Conservation (phyloP, 2,113 vertebrate species). For the Dipodomys merriami region DNA sequence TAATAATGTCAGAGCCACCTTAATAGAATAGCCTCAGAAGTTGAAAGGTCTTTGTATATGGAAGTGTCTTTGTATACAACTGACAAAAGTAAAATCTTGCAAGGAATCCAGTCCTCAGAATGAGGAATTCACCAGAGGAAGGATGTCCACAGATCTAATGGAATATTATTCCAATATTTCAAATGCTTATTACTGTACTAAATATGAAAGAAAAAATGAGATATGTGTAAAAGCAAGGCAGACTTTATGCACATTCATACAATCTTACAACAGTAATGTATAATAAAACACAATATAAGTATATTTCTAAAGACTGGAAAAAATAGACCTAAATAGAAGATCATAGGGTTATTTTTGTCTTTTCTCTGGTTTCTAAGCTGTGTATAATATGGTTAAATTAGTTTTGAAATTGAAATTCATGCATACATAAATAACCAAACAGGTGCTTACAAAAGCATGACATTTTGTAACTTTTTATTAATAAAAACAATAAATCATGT, state of each 20-base stretch:
- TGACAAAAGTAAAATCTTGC: not conserved
- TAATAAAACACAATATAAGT: not conserved
- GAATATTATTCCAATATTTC: conserved; percentile 22
- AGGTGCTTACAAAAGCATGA: conserved; percentile 50
- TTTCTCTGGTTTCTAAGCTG: conserved; percentile 51
- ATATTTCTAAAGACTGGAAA: not conserved
- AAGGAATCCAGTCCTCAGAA: not conserved
- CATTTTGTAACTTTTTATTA: conserved; percentile 63
- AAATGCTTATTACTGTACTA: not conserved
- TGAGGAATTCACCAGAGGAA: not conserved
- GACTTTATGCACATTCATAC: not conserved
- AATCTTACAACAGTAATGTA: not conserved
- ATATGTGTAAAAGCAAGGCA: not conserved
- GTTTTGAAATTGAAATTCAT: conserved; percentile 62
- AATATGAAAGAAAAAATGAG: not conserved
- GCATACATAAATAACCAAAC: conserved; percentile 42
- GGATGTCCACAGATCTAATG: not conserved
- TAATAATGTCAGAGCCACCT: not conserved
- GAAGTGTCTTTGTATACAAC: not conserved
- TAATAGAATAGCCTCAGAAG: not conserved
- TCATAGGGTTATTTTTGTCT: not conserved
- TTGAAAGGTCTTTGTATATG: not conserved
- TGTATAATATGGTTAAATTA: conserved; percentile 41
- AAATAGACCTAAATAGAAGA: conserved; percentile 8
- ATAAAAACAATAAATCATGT: conserved; percentile 67